These are phyloP conservation scores for Agrenia bidenticulata DNA, from an alignment of 2,888 invertebrate species.

Conservation along the genomic window DNA sequence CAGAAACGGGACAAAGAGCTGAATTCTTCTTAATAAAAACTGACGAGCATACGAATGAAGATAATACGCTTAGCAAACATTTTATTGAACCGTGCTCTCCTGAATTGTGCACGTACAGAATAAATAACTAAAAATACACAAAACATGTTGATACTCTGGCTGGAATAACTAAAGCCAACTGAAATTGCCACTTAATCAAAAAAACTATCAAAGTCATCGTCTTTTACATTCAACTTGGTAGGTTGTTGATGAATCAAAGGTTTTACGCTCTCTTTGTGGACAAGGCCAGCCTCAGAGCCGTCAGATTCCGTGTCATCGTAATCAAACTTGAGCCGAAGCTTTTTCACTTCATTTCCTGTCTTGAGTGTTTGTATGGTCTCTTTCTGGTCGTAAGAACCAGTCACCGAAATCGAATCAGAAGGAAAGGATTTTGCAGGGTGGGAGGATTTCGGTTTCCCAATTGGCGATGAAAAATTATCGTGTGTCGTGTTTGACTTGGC, in stretches of 20 bases:
- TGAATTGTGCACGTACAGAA: no score
- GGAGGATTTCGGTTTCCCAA: neutral
- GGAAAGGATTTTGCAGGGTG: neutral
- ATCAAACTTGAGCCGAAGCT: slow-evolving; percentile 35
- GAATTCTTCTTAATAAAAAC: no score
- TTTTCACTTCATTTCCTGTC: slow-evolving; percentile 3
- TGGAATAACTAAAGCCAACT: no score
- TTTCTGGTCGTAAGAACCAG: neutral
- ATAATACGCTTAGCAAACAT: neutral
- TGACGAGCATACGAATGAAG: neutral
- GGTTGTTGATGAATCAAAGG: neutral
- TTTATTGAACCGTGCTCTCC: no score
- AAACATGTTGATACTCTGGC: no score
- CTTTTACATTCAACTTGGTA: neutral
- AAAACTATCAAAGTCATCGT: slow-evolving; percentile 45
- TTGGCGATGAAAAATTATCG: neutral
- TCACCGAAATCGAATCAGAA: neutral
- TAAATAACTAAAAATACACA: no score
- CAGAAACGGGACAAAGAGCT: neutral
- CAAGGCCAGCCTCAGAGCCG: slow-evolving; percentile 29
- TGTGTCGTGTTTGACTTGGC: neutral
- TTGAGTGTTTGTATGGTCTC: neutral
- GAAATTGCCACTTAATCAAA: no score
- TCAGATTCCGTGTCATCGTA: slow-evolving; percentile 44
- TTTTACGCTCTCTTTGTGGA: slow-evolving; percentile 10